phyloP scores from a whole-genome alignment of 2,113 vertebrate species.

The Zeus faber region DNA sequence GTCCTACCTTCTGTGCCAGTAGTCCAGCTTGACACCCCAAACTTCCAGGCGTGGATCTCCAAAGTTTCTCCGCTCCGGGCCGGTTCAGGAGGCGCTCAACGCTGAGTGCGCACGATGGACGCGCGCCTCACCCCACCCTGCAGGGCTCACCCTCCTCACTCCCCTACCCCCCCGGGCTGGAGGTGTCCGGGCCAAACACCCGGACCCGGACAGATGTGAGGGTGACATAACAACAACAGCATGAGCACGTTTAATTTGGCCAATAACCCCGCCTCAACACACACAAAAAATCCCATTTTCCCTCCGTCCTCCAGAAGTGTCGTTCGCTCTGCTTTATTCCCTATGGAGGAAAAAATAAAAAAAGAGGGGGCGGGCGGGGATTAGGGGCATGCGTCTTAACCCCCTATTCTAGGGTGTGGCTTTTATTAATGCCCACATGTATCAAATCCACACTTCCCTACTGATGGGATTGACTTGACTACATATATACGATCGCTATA shows the following conservation, averaged over 20 bases:
- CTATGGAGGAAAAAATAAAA: constrained; percentile 5
- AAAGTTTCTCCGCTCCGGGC: constrained; percentile 46
- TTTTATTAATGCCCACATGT: too few relatives aligned
- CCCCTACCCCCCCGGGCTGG: constrained; percentile 11
- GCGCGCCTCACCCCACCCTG: too few relatives aligned
- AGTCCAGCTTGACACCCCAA: constrained; percentile 18
- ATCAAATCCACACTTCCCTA: too few relatives aligned
- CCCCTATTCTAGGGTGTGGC: too few relatives aligned
- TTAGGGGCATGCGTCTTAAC: not conserved
- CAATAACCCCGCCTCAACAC: constrained; percentile 46
- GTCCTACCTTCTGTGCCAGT: constrained; percentile 37
- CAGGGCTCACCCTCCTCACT: too few relatives aligned
- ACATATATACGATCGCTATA: too few relatives aligned
- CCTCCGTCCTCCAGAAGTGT: constrained; percentile 40
- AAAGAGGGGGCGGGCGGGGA: constrained; percentile 12
- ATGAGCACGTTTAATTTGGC: constrained; percentile 62
- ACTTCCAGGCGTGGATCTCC: constrained; percentile 16
- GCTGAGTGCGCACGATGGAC: too few relatives aligned
- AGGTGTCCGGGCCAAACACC: constrained; percentile 50
- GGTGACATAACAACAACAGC: constrained; percentile 57
- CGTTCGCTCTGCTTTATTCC: constrained; percentile 17
- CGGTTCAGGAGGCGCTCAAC: constrained; percentile 17
- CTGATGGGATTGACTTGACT: too few relatives aligned
- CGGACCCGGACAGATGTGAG: constrained; percentile 63
- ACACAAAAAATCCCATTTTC: constrained; percentile 29